These are phyloP conservation scores for Chelonia mydas DNA, from an alignment of 2,797 vertebrate genomes.

Conservation along the genomic window DNA sequence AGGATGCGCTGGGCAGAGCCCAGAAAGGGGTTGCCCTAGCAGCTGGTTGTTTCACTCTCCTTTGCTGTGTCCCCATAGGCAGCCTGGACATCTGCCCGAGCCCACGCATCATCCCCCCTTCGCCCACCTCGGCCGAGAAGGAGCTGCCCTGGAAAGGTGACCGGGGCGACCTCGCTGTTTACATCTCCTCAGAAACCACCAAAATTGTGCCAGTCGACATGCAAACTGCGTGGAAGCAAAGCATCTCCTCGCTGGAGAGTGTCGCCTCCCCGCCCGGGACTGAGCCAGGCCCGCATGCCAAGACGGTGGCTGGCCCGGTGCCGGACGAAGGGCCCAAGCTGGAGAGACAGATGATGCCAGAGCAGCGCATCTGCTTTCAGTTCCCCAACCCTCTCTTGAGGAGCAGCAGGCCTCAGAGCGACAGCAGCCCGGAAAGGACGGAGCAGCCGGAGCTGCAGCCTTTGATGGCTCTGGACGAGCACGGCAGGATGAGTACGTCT, in stretches of 20 bases:
- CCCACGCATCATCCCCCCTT: slow-evolving; percentile 82
- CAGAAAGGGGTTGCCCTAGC: not conserved
- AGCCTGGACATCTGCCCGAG: slow-evolving; percentile 86
- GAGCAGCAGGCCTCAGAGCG: slow-evolving; percentile 75
- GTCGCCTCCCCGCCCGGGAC: slow-evolving; percentile 83
- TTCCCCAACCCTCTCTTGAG: slow-evolving; percentile 76
- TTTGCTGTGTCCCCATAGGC: slow-evolving; percentile 71
- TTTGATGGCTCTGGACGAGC: slow-evolving; percentile 85
- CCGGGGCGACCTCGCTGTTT: slow-evolving; percentile 88
- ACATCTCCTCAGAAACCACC: slow-evolving; percentile 92
- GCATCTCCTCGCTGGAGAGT: slow-evolving; percentile 95
- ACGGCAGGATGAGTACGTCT: slow-evolving; percentile 70
- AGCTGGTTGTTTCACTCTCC: not conserved
- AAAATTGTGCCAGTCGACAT: slow-evolving; percentile 96
- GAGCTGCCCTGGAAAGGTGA: slow-evolving; percentile 93
- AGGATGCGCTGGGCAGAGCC: not conserved
- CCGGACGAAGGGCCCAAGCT: slow-evolving; percentile 70
- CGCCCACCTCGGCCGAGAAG: slow-evolving; percentile 86
- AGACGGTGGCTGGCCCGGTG: slow-evolving; percentile 50
- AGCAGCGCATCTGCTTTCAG: slow-evolving; percentile 81
- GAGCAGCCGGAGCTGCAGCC: slow-evolving; percentile 90
- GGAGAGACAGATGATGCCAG: not conserved
- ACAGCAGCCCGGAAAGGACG: slow-evolving; percentile 76
- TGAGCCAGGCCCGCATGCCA: slow-evolving; percentile 65
- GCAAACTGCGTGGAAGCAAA: slow-evolving; percentile 96